These are phyloP conservation scores for Lepeophtheirus salmonis DNA, from an alignment of 1,140 invertebrate genomes.

Conservation along the genomic window DNA sequence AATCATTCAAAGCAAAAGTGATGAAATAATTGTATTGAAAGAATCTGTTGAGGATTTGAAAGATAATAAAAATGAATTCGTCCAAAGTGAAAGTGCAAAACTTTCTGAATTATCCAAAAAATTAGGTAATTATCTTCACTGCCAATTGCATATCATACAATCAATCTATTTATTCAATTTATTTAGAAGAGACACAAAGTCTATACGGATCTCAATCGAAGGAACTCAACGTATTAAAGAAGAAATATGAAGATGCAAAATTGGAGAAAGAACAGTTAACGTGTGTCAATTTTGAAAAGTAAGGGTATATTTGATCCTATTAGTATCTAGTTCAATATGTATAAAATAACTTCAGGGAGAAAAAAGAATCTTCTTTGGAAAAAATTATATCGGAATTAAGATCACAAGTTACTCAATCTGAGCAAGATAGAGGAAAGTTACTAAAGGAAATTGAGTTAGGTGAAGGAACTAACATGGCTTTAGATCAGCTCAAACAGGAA, in stretches of 20 bases:
- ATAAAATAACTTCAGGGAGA: not conserved
- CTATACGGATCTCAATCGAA: not conserved
- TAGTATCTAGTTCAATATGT: too few relatives aligned
- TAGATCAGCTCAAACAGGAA: constrained; percentile 13
- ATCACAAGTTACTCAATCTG: not conserved
- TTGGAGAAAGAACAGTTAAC: not conserved
- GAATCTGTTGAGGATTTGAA: not conserved
- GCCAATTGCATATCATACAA: too few relatives aligned
- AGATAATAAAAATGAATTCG: not conserved
- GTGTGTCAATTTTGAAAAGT: not conserved
- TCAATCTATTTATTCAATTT: too few relatives aligned
- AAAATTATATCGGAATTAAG: not conserved
- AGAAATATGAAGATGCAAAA: not conserved
- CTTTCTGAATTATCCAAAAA: not conserved
- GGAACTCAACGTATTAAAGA: not conserved
- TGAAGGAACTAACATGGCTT: constrained; percentile 10
- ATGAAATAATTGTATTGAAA: not conserved
- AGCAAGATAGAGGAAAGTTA: constrained; percentile 6
- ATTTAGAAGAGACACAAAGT: too few relatives aligned
- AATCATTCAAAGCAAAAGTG: not conserved
- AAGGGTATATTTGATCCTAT: too few relatives aligned
- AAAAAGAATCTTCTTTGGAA: not conserved
- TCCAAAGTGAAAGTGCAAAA: not conserved
- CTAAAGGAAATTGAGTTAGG: constrained; percentile 12
- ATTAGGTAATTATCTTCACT: not conserved